Evolutionary conservation across 2,888 invertebrate species (phyloP), one percentile per base, ranked within the genome.

Genomic region (Napeogenes inachia): DNA sequence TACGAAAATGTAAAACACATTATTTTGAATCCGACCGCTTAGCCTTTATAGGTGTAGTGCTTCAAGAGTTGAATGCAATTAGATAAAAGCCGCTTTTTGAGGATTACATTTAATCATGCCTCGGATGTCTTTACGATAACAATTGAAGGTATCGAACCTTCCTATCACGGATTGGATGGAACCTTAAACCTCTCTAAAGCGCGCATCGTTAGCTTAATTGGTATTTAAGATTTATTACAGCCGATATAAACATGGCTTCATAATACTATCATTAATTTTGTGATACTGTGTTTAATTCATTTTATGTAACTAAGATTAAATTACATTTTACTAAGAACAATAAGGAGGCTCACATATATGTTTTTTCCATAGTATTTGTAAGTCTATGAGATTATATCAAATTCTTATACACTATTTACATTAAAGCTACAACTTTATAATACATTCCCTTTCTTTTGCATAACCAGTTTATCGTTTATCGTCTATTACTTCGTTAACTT

Each of bases 11-110:
- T 88, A 82, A 88, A 88, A 85, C 86, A 85, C 88, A 87, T 89
- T 90, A 90, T 89, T 89, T 84, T 84, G 84, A 88, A 89, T 89
- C 89, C 88, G 76, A 86, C 86, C 87, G 87, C 88, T 89, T 88
- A 88, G 83, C 81, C 80, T 89, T 88, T 89, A 89, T 87, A 87
- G 86, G 85, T 84, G 84, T 87, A 85, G 84, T 87, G 83, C 81
- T 85, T 85, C 84, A 83, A 83, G 83, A 82, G 84, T 81, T 78
- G 79, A 75, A 72, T 86, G 84, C 88, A 88, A 89, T 89, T 88
- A 87, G 84, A 85, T 79, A 78, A 81, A 75, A 81, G 82, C 80
- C 77, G 81, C 85, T 87, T 86, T 87, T 86, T 83, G 64, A 81
- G 85, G 87, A 86, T 86, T 87, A 88, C 75, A 42, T 74, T 72